These are phyloP conservation scores for Sebastes elongatus DNA, from an alignment of 2,797 vertebrate genomes.

Conservation along the genomic window DNA sequence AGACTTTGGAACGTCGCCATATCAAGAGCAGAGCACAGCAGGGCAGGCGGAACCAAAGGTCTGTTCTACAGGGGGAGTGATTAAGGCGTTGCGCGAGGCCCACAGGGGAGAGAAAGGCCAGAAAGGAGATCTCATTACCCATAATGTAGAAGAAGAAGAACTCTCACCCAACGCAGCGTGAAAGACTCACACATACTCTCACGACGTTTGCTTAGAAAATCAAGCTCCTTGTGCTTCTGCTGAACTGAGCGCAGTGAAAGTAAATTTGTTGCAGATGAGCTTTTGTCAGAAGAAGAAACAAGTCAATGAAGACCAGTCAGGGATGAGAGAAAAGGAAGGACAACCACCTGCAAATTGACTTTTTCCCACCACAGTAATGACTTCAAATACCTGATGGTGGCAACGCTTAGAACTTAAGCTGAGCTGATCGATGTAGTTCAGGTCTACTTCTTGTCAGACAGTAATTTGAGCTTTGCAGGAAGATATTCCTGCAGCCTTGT, in stretches of 20 bases:
- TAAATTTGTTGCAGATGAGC: neutral
- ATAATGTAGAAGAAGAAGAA: constrained; percentile 44
- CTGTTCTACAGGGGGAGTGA: constrained; percentile 52
- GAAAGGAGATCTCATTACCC: constrained; percentile 60
- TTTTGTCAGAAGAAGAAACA: neutral
- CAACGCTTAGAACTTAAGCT: neutral
- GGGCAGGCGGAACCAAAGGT: constrained; percentile 60
- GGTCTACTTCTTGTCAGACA: neutral
- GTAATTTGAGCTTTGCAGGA: neutral
- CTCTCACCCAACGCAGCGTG: constrained; percentile 4
- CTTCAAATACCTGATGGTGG: neutral
- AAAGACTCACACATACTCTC: constrained; percentile 8
- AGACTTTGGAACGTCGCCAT: constrained; percentile 35
- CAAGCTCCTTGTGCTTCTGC: constrained; percentile 1
- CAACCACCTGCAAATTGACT: neutral
- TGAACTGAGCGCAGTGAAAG: neutral
- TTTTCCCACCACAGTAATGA: neutral
- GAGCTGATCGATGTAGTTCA: neutral
- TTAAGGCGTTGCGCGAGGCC: constrained; percentile 44
- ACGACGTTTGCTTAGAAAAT: constrained; percentile 23
- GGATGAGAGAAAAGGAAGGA: neutral
- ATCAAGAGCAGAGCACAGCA: constrained; percentile 42
- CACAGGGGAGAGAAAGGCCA: constrained; percentile 46
- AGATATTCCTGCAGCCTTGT: neutral
- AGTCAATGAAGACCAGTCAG: neutral